Evolutionary conservation across 2,113 vertebrate genomes (phyloP), one percentile per base, ranked within the genome.

Genomic region (Pao palembangensis): DNA sequence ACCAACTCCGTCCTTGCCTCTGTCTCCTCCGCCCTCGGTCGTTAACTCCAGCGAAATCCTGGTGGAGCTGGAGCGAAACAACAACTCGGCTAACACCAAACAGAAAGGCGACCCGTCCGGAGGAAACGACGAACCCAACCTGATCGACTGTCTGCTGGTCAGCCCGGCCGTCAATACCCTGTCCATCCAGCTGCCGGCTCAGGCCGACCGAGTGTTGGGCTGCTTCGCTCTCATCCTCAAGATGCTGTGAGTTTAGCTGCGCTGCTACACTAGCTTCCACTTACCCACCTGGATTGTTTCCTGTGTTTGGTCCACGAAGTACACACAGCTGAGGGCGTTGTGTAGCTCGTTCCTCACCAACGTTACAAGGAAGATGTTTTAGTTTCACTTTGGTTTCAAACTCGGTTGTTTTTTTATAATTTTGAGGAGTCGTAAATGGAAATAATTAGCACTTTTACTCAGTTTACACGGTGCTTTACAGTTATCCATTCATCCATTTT

Each of bases 91-190:
- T 79, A 96, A 96, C 76, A 88, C 93, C 63, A 91, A 93, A 74
- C 90, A 92, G 83, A 96, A 93, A 5, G 92, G 88, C 79, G 93
- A 75, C 83, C 93, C 92, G 0, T 81, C 80, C 0, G 93, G 94
- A 69, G 92, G 92, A 0, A 93, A 98, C 91, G 96, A 94, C 0
- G 97, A 98, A 81, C 97, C 95, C 82, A 99, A 96, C 91, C 93
- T 99, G 61, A 99, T 99, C 31, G 97, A 98, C 91, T 98, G 96
- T 82, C 91, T 99, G 82, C 91, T 98, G 92, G 96, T 98, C 90
- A 98, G 96, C 87, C 97, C 96, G 0, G 93, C 94, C 19, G 92
- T 94, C 86, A 98, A 92, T 87, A 93, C 93, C 61, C 91, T 99
- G 83, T 98, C 94, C 92, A 98, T 99, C 56, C 96, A 99, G 88